A percentile compares a stretch with the other conserved stretches of the same genome.
These are phyloP conservation scores for Drosophila eugracilis DNA, from an alignment of 1,140 invertebrate species.

Conservation along the genomic window DNA sequence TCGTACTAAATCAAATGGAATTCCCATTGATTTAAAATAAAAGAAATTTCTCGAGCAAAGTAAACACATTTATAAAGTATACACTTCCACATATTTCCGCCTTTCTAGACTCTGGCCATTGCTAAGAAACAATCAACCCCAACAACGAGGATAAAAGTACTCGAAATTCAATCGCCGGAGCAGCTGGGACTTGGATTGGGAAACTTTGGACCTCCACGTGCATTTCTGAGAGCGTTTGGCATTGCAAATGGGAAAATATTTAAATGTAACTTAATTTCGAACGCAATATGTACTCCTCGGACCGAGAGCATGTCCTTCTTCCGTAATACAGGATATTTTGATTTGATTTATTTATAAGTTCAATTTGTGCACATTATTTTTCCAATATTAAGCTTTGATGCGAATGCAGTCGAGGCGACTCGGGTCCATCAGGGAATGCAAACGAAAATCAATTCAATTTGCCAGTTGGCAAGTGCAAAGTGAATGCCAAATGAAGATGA, in stretches of 20 bases:
- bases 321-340: constrained; percentile 68
- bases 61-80: constrained; percentile 38
- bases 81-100: constrained; percentile 14
- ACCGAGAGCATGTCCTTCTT: constrained; percentile 29
- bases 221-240: constrained; percentile 23
- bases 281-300: constrained; percentile 59
- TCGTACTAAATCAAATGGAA: constrained; percentile 9
- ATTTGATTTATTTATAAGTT: constrained; percentile 82
- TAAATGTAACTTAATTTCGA: constrained; percentile 77
- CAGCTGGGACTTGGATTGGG: constrained; percentile 22
- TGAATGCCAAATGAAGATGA: constrained; percentile 44
- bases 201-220: constrained; percentile 16
- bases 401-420: constrained; percentile 31
- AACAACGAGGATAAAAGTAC: constrained; percentile 13
- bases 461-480: constrained; percentile 30
- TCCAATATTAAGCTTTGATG: constrained; percentile 59
- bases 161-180: constrained; percentile 8
- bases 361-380: constrained; percentile 80
- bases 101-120: neutral
- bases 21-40: constrained; percentile 12
- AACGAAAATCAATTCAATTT: constrained; percentile 54
- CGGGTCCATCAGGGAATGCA: constrained; percentile 37
- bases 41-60: constrained; percentile 2
- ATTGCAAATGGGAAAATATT: constrained; percentile 67
- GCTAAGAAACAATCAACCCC: constrained; percentile 27